Conservation (phyloP, 2,888 invertebrate genomes). For the Habrosyne pyritoides region DNA sequence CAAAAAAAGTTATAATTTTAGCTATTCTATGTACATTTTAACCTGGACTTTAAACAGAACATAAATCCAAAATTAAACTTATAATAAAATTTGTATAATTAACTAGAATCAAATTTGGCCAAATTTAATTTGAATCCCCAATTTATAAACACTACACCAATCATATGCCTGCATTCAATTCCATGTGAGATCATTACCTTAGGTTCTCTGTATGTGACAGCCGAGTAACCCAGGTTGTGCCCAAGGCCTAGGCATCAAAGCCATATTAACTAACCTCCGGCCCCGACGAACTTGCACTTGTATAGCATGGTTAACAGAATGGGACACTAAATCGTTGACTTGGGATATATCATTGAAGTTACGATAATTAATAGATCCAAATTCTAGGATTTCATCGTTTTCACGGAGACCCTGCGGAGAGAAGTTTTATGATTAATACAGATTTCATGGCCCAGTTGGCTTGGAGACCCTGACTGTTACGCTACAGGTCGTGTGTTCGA, state of each 20-base stretch:
- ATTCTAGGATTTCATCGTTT: slow-evolving; percentile 88
- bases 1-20: too few species aligned
- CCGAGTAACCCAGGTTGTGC: slow-evolving; percentile 90
- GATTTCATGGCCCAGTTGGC: too few species aligned
- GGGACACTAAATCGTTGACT: slow-evolving; percentile 87
- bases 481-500: too few species aligned
- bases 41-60: background rate
- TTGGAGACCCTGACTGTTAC: too few species aligned
- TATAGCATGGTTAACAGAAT: slow-evolving; percentile 84
- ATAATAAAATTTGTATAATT: background rate
- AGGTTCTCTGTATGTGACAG: slow-evolving; percentile 59
- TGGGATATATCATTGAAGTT: slow-evolving; percentile 89
- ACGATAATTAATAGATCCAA: slow-evolving; percentile 88
- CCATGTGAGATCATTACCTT: too few species aligned
- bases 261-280: slow-evolving; percentile 74
- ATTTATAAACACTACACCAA: background rate
- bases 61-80: background rate
- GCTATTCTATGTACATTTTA: background rate
- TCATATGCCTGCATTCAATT: too few species aligned
- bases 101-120: background rate
- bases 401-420: slow-evolving; percentile 85
- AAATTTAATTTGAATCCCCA: background rate
- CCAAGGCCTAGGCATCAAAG: slow-evolving; percentile 89
- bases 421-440: too few species aligned
- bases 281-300: slow-evolving; percentile 78